These are phyloP conservation scores for Yponomeuta evonymella DNA, from an alignment of 2,888 invertebrate species.

Conservation along the genomic window DNA sequence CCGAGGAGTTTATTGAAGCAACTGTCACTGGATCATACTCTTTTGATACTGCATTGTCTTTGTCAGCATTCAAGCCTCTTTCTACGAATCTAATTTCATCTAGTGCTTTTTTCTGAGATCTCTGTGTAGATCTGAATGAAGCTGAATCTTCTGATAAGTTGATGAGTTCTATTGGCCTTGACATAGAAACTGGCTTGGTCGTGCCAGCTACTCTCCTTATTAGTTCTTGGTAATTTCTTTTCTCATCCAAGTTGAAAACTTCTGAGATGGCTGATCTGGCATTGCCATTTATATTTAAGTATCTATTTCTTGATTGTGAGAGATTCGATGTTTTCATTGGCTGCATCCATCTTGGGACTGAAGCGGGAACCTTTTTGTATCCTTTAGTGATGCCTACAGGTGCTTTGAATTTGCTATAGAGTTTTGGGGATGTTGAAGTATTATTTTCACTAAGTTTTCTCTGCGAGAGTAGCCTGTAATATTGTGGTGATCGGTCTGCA, in stretches of 20 bases:
- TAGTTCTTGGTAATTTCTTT: constrained; percentile 72
- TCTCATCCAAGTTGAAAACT: constrained; percentile 75
- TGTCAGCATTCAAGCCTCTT: constrained; percentile 39
- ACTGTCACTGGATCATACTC: constrained; percentile 66
- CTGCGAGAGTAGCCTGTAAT: constrained; percentile 39
- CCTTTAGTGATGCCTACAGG: constrained; percentile 55
- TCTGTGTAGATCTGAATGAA: constrained; percentile 49
- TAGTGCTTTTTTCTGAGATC: constrained; percentile 49
- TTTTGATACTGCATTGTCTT: constrained; percentile 41
- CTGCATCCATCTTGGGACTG: constrained; percentile 56
- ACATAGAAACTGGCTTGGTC: constrained; percentile 36
- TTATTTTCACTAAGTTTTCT: constrained; percentile 42
- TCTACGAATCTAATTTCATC: constrained; percentile 54
- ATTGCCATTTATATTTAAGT: constrained; percentile 48
- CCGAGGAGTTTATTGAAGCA: constrained; percentile 64
- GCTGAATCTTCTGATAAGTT: constrained; percentile 55
- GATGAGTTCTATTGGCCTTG: constrained; percentile 44
- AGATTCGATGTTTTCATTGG: constrained; percentile 40
- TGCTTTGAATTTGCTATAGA: constrained; percentile 50
- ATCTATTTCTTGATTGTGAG: constrained; percentile 41
- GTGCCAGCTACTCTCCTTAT: constrained; percentile 55
- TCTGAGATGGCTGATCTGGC: constrained; percentile 58
- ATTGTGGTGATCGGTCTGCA: constrained; percentile 31
- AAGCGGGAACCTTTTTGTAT: constrained; percentile 47
- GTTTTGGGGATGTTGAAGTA: constrained; percentile 41